Percentiles rank a stretch among this genome's conserved stretches.
phyloP scores from a whole-genome alignment of 2,113 vertebrate genomes.

The Pelvicachromis taeniatus region DNA sequence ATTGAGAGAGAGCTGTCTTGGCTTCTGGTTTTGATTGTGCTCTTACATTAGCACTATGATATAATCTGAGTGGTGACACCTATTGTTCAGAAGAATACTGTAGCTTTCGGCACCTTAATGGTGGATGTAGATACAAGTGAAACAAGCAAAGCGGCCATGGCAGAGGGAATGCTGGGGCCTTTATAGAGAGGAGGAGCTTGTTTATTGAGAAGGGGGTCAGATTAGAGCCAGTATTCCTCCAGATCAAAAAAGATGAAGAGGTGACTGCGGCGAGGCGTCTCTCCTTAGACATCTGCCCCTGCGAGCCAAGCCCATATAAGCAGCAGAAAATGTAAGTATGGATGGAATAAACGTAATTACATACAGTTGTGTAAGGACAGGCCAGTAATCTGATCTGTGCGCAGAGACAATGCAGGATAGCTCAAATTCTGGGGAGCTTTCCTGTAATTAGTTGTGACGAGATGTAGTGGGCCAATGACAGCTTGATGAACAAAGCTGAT shows the following conservation, averaged over 20 bases:
- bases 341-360: not conserved
- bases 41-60: not conserved
- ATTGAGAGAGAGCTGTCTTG: not conserved
- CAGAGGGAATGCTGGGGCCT: not conserved
- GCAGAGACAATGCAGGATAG: not conserved
- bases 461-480: not conserved
- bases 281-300: not conserved
- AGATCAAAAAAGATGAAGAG: not conserved
- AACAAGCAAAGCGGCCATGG: not conserved
- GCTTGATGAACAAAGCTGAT: not conserved
- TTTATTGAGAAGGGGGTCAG: not conserved
- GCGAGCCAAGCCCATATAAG: not conserved
- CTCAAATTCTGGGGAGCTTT: fast-evolving
- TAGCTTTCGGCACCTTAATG: not conserved
- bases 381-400: not conserved
- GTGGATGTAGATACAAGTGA: not conserved
- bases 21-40: not conserved
- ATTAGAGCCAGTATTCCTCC: not conserved
- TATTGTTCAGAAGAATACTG: not conserved
- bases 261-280: not conserved
- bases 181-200: not conserved
- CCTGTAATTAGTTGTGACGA: not conserved
- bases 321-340: not conserved
- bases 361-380: not conserved
- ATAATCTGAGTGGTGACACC: not conserved